Conservation (phyloP, 2,797 vertebrate species). For the Cossypha heuglini region DNA sequence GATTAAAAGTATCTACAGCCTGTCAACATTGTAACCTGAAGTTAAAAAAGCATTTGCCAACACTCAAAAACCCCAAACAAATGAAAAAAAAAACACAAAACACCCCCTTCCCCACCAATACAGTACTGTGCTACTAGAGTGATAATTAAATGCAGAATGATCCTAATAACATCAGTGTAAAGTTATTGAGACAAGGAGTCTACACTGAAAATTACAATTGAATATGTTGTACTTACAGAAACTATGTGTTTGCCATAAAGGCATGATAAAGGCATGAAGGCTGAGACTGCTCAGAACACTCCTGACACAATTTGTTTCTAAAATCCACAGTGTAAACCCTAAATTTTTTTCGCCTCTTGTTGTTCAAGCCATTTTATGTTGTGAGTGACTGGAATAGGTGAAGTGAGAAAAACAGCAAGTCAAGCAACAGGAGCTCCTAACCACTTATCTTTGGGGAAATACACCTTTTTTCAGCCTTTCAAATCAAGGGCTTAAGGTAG, state of each 20-base stretch:
- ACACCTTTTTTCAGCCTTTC: not conserved
- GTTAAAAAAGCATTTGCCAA: not conserved
- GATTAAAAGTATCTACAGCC: not conserved
- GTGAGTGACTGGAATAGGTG: not conserved
- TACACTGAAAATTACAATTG: not conserved
- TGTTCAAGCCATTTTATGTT: not conserved
- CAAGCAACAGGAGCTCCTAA: not conserved
- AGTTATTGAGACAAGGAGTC: not conserved
- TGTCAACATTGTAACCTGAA: not conserved
- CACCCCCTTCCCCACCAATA: not conserved
- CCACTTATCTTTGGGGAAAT: not conserved
- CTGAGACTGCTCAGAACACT: not conserved
- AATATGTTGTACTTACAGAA: not conserved
- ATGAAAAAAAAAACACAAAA: too few species aligned
- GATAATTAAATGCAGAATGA: not conserved
- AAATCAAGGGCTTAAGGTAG: not conserved
- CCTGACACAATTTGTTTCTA: not conserved
- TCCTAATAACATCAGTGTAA: not conserved
- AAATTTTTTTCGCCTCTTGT: not conserved
- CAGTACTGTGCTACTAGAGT: rapidly evolving
- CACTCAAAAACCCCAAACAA: rapidly evolving
- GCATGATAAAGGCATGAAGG: not conserved
- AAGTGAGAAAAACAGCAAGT: not conserved
- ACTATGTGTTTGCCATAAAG: not conserved
- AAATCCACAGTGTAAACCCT: not conserved